Percentiles rank a stretch among this genome's conserved stretches.
These are phyloP conservation scores for Phyllostomus hastatus DNA, from an alignment of 2,113 vertebrate species.

Conservation along the genomic window DNA sequence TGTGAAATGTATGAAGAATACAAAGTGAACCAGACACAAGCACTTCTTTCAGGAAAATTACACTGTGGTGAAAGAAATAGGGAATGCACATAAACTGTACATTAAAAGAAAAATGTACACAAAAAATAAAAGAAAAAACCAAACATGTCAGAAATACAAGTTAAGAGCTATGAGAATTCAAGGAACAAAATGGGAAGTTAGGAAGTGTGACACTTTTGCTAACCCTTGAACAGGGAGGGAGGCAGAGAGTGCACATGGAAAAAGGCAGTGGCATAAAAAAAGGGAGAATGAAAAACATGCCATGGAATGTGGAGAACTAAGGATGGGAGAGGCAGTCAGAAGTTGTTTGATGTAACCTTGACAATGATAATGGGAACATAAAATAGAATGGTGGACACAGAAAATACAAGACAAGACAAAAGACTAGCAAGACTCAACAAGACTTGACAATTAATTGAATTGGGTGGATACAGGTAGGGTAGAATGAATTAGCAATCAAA, in stretches of 20 bases:
- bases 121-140: neutral
- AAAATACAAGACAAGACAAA: neutral
- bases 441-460: neutral
- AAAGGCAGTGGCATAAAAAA: neutral
- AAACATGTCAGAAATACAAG: neutral
- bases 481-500: neutral
- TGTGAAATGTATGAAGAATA: neutral
- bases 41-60: neutral
- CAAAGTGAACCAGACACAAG: neutral
- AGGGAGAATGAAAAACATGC: neutral
- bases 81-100: neutral
- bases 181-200: neutral
- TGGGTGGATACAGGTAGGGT: neutral
- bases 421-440: neutral
- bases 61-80: neutral
- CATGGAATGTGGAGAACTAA: neutral
- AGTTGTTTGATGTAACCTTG: neutral
- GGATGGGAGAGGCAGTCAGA: neutral
- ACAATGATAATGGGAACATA: neutral
- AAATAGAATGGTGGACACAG: neutral
- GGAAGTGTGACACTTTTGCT: neutral
- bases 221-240: neutral
- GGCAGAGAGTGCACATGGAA: neutral
- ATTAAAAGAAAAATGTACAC: neutral
- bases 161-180: neutral